Base-by-base conservation (phyloP, 1,140 invertebrate genomes). In the Drosophila santomea region DNA sequence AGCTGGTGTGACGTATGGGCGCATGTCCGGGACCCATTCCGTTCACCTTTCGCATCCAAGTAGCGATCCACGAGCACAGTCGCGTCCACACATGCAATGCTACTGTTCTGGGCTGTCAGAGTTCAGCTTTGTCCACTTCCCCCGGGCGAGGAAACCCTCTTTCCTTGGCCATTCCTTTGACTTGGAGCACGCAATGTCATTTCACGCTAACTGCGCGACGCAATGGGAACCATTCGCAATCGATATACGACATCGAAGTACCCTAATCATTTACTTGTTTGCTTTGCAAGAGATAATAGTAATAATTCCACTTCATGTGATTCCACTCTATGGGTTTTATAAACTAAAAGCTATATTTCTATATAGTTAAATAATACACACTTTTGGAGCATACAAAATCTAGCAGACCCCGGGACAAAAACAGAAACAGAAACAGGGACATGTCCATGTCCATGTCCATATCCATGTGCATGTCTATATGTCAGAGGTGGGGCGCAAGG, bases 171-270 rank as follows among this genome's bases (percentile, higher is more conserved):
- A 32, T 32, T 32, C 7, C 68, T 62, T 54, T 68, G 61, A 71
- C 67, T 74, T 41, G 68, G 52, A 75, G 52, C 82, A 86, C 82
- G 82, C 82, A 86, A 86, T 86, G 83, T 78, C 82, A 86, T 86
- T 86, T 78, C 74, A 86, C 66, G 82, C 82, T 63, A 81, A 78
- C 74, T 62, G 48, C 47, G 48, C 74, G 71, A 74, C 68, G 78
- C 57, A 75, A 64, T 36, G 20, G 12, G 25, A 28, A 14, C 6
- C 14, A 12, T 36, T 28, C 14, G 7, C 3, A 50, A 17, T 12
- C 7, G 6, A n/a, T 15, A 20, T 17, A 12, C 61, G 36, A 68
- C 11, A 11, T 17, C 4, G 25, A 4, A 15, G 50, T 64, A 50
- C 63, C 35, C 63, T 47, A 32, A 8, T 32, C 32, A 32, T 32